Conservation (phyloP, 2,113 vertebrate species). For the Xiphophorus couchianus region DNA sequence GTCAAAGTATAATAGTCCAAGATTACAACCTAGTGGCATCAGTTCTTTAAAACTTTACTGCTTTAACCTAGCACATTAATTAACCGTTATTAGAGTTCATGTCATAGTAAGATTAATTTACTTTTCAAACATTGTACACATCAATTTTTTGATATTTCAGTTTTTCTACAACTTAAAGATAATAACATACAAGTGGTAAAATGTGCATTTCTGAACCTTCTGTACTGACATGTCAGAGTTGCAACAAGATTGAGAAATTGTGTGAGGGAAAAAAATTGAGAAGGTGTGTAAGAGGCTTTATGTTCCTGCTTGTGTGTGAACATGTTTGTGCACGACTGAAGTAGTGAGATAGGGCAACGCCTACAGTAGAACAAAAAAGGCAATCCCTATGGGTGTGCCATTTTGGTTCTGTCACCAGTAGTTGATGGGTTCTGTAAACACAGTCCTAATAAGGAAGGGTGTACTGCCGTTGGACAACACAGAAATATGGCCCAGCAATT, state of each 20-base stretch:
- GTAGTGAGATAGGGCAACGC: slow-evolving; percentile 32
- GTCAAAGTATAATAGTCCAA: not conserved
- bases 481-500: slow-evolving; percentile 38
- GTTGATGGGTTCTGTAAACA: slow-evolving; percentile 13
- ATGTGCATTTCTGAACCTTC: not conserved
- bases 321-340: slow-evolving; percentile 41
- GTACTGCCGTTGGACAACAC: slow-evolving; percentile 8
- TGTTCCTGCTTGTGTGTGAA: not conserved
- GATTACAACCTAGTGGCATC: not conserved
- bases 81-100: not conserved
- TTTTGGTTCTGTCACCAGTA: slow-evolving; percentile 30
- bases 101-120: not conserved
- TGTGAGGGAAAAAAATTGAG: not conserved
- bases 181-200: not conserved
- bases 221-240: slow-evolving; percentile 14
- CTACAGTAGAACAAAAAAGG: slow-evolving; percentile 14
- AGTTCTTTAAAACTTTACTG: not conserved
- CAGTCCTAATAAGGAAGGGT: slow-evolving; percentile 13
- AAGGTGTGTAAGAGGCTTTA: slow-evolving; percentile 19
- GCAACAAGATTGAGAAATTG: not conserved
- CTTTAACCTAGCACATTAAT: not conserved
- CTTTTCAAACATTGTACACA: not conserved
- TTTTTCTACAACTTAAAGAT: not conserved
- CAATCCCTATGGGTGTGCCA: slow-evolving; percentile 33
- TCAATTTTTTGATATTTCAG: not conserved